These are phyloP conservation scores for Paragorgia papillata DNA, from an alignment of 92 coral and sea anemone genomes.

Conservation along the genomic window DNA sequence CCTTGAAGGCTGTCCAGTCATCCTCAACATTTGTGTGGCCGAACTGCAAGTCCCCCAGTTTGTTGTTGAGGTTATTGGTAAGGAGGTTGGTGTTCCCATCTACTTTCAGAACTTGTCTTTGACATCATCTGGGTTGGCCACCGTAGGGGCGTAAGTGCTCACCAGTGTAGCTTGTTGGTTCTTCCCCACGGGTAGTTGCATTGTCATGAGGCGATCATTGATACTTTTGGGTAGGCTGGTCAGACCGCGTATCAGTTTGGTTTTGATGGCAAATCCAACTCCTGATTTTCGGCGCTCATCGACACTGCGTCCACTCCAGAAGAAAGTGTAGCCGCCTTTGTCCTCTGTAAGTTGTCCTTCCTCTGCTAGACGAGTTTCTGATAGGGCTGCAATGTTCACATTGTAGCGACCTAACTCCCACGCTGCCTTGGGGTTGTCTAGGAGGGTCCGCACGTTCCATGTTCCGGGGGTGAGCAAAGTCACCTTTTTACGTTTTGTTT, in stretches of 20 bases:
- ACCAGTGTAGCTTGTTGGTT: constrained; percentile 44
- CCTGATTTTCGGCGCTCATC: constrained; percentile 50
- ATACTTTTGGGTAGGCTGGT: background rate
- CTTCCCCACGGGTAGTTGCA: constrained; percentile 13
- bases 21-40: constrained; percentile 11
- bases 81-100: no score
- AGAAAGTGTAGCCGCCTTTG: constrained; percentile 29
- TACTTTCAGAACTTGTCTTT: constrained; percentile 50
- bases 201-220: constrained; percentile 9
- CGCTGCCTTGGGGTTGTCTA: constrained; percentile 14
- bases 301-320: constrained; percentile 12
- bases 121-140: constrained; percentile 60
- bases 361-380: constrained; percentile 6
- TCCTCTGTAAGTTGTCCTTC: constrained; percentile 6
- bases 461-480: constrained; percentile 22
- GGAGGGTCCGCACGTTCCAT: constrained; percentile 43
- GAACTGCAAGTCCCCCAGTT: background rate
- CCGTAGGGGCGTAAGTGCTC: constrained; percentile 62
- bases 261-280: constrained; percentile 51
- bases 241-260: constrained; percentile 18
- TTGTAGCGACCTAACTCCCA: constrained; percentile 13
- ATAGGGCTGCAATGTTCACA: constrained; percentile 2
- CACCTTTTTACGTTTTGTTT: background rate
- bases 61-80: constrained; percentile 6
- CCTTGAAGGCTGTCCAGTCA: constrained; percentile 45